These are phyloP conservation scores for Sparus aurata DNA, from an alignment of 2,797 vertebrate genomes.

Conservation along the genomic window DNA sequence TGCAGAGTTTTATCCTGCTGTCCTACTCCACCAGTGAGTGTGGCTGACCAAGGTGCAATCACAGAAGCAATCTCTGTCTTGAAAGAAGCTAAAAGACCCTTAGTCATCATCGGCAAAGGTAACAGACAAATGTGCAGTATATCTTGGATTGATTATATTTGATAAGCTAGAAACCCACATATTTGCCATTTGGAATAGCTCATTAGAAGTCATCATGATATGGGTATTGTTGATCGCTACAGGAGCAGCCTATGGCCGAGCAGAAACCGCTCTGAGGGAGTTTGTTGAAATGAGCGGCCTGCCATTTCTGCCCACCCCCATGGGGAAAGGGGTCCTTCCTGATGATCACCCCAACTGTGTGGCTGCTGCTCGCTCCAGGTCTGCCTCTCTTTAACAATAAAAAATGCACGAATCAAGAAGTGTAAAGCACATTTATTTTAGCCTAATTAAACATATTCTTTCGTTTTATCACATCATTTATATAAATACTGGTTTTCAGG, in stretches of 20 bases:
- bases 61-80: conserved; percentile 82
- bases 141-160: background rate
- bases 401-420: background rate
- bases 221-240: conserved; percentile 20
- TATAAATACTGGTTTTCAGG: background rate
- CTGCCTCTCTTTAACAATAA: background rate
- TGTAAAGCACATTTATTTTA: background rate
- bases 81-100: conserved; percentile 87
- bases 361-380: conserved; percentile 95
- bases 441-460: background rate
- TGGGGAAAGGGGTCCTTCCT: conserved; percentile 96
- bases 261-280: conserved; percentile 87
- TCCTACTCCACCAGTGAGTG: conserved; percentile 88
- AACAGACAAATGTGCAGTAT: background rate
- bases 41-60: conserved; percentile 84
- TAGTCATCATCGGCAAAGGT: conserved; percentile 97
- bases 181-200: background rate
- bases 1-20: conserved; percentile 86
- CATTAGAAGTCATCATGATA: background rate
- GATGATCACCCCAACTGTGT: conserved; percentile 95
- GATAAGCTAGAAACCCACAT: background rate
- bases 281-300: conserved; percentile 90
- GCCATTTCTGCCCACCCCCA: conserved; percentile 96
- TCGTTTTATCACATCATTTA: background rate
- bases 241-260: conserved; percentile 93